Conservation (phyloP, 2,113 vertebrate genomes). For the Ciconia maguari region DNA sequence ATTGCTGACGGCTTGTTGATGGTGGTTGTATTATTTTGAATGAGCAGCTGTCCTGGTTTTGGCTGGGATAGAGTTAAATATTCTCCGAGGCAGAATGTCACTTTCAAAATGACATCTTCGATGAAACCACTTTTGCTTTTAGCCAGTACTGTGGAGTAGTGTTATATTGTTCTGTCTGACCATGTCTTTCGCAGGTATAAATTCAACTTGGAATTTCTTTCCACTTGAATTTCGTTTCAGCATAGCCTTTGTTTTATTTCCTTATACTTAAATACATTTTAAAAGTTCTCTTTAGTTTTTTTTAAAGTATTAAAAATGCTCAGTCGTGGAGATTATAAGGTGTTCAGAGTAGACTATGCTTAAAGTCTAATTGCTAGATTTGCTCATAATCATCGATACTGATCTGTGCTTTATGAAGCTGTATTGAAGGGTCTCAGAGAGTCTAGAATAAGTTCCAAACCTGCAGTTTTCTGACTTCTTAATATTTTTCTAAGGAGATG, state of each 20-base stretch:
- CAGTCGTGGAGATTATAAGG: background rate
- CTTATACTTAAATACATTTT: background rate
- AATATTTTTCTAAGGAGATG: background rate
- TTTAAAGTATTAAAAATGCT: background rate
- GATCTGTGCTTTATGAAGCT: background rate
- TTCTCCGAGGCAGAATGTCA: background rate
- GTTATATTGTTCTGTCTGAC: background rate
- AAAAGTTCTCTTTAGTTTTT: background rate
- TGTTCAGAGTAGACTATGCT: background rate
- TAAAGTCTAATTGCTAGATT: background rate
- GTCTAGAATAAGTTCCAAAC: background rate
- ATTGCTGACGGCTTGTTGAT: background rate
- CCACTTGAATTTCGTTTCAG: background rate
- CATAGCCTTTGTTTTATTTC: background rate
- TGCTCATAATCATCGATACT: background rate
- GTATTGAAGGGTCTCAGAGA: background rate
- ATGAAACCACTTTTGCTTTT: background rate
- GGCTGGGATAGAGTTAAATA: background rate
- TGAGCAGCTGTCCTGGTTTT: background rate
- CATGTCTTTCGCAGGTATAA: accelerated
- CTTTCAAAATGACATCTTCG: background rate
- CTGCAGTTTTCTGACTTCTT: background rate
- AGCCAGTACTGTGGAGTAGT: background rate
- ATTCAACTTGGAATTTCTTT: background rate
- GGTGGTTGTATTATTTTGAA: background rate